Conservation (phyloP, 2,113 vertebrate species). For the Oplegnathus fasciatus region DNA sequence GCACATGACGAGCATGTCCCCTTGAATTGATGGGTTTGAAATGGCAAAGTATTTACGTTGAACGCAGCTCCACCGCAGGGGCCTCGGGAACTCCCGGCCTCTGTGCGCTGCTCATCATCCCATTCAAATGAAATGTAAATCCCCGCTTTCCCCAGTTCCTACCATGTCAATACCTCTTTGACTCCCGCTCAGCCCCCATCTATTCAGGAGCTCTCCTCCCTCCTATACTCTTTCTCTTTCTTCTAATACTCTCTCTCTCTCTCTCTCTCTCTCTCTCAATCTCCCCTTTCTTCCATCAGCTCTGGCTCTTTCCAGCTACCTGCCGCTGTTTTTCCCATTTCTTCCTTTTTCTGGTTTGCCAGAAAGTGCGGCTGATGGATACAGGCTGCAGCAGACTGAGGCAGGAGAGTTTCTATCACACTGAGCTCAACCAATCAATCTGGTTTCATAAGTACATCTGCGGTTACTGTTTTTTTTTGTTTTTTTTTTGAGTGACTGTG, state of each 20-base stretch:
- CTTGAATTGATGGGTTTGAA: conserved; percentile 57
- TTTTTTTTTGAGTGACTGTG: neutral
- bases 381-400: conserved; percentile 7
- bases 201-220: conserved; percentile 13
- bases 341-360: neutral
- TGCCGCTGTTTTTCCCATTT: conserved; percentile 27
- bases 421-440: conserved; percentile 23
- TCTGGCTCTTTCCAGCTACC: conserved; percentile 19
- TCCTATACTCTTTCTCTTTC: conserved; percentile 8
- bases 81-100: conserved; percentile 8
- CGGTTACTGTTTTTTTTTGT: neutral
- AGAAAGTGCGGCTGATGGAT: conserved; percentile 26
- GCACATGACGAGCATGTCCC: conserved; percentile 55
- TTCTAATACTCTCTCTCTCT: conserved; percentile 22
- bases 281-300: conserved; percentile 24
- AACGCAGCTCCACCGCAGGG: conserved; percentile 33
- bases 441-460: conserved; percentile 16
- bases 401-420: conserved; percentile 3
- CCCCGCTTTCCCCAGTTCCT: conserved; percentile 38
- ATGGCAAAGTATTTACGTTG: conserved; percentile 59
- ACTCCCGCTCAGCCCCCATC: conserved; percentile 41
- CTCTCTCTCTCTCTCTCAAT: neutral
- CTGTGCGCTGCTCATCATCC: conserved; percentile 53
- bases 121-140: conserved; percentile 76
- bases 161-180: conserved; percentile 64